Conservation (phyloP, 2,113 vertebrate genomes). For the Pseudopodoces humilis region DNA sequence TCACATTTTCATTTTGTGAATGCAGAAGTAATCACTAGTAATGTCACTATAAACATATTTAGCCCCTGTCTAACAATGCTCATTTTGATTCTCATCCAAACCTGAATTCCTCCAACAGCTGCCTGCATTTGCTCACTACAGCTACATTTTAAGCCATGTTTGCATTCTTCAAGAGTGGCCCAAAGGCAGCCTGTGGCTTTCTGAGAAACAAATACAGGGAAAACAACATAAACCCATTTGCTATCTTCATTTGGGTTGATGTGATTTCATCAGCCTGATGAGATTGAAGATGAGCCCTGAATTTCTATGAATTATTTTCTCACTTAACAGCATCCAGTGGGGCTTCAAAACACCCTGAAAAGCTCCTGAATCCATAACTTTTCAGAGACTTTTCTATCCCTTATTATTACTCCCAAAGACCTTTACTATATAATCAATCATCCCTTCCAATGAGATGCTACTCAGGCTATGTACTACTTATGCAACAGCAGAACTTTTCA, state of each 20-base stretch:
- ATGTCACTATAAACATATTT: neutral
- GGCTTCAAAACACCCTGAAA: neutral
- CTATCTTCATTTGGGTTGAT: neutral
- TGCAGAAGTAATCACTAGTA: neutral
- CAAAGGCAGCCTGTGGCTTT: neutral
- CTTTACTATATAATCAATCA: neutral
- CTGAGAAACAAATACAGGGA: neutral
- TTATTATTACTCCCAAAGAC: neutral
- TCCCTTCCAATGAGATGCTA: neutral
- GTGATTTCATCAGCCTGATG: neutral
- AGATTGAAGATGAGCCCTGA: neutral
- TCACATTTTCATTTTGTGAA: neutral
- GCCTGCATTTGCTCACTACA: neutral
- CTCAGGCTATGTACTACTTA: neutral
- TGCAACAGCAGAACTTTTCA: neutral
- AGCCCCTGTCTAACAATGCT: neutral
- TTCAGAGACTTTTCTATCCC: neutral
- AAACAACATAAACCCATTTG: neutral
- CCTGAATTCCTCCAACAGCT: neutral
- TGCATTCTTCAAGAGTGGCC: neutral
- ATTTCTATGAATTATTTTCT: neutral
- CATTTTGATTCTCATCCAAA: neutral
- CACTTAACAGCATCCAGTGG: neutral
- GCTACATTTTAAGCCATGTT: neutral
- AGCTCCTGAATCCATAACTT: neutral